Percentiles rank a stretch among this genome's conserved stretches.
Conservation (phyloP, 1,140 invertebrate genomes). For the Drosophila bifasciata region DNA sequence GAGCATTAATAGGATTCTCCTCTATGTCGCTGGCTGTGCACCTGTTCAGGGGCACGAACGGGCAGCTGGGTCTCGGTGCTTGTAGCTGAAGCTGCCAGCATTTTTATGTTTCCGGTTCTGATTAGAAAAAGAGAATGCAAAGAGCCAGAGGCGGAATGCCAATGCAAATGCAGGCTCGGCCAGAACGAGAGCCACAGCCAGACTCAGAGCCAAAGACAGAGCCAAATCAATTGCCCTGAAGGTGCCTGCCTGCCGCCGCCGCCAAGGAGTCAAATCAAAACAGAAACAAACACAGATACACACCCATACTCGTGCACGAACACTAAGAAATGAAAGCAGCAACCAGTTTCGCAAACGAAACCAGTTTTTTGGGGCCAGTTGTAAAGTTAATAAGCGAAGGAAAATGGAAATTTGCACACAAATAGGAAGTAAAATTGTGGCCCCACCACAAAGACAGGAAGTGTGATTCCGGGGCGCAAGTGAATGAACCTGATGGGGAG, state of each 20-base stretch:
- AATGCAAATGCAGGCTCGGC: conserved; percentile 39
- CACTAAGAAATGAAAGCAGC: conserved; percentile 15
- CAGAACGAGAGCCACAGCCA: background rate
- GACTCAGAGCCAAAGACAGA: background rate
- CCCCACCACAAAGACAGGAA: conserved; percentile 68
- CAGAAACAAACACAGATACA: conserved; percentile 9
- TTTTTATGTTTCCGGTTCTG: conserved; percentile 81
- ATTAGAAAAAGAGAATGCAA: conserved; percentile 55
- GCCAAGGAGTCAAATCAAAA: conserved; percentile 51
- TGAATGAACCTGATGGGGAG: conserved; percentile 50
- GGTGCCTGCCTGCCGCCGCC: conserved; percentile 19
- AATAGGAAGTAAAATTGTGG: conserved; percentile 65
- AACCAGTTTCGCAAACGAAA: conserved; percentile 79
- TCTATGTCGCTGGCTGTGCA: conserved; percentile 47
- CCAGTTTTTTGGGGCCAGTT: conserved; percentile 58
- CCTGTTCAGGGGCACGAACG: conserved; percentile 49
- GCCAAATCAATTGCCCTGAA: conserved; percentile 67
- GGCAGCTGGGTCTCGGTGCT: background rate
- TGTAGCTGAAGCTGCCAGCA: conserved; percentile 16
- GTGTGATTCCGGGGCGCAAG: conserved; percentile 42
- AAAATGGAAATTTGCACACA: conserved; percentile 56
- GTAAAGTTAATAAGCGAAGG: conserved; percentile 39
- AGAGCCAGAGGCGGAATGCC: conserved; percentile 56
- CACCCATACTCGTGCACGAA: conserved; percentile 18
- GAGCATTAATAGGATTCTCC: conserved; percentile 31